phyloP scores from a whole-genome alignment of 2,888 invertebrate species.

The Parnassius smintheus region DNA sequence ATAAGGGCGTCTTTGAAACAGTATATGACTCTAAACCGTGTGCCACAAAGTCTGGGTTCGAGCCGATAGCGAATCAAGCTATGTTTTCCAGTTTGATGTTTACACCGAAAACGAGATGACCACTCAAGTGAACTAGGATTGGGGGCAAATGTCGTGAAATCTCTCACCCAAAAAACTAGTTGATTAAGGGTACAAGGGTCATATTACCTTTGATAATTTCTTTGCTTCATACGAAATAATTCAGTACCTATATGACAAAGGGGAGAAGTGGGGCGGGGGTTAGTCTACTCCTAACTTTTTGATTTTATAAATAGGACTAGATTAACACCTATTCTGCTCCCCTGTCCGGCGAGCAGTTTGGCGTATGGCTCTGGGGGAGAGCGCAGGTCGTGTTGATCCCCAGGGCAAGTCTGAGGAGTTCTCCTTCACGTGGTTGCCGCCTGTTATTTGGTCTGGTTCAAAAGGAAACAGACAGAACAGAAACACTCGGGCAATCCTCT shows the following conservation, averaged over 20 bases:
- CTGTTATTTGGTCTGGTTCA: no score
- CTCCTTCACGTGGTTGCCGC: no score
- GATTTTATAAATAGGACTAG: no score
- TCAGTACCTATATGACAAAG: conserved; percentile 24
- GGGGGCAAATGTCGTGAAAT: conserved; percentile 27
- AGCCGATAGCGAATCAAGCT: neutral
- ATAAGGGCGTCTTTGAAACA: neutral
- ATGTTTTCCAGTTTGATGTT: neutral
- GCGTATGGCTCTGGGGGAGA: no score
- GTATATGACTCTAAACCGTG: neutral
- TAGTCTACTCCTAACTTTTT: no score
- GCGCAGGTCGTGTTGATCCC: no score
- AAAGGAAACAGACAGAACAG: no score
- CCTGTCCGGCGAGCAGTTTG: no score
- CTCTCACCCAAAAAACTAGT: conserved; percentile 23
- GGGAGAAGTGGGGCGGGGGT: neutral
- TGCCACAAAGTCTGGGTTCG: neutral
- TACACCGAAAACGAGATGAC: conserved; percentile 5
- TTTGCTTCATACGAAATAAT: conserved; percentile 23
- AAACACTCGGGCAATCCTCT: no score
- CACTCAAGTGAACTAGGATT: conserved; percentile 28
- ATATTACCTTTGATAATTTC: conserved; percentile 18
- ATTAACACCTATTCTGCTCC: no score
- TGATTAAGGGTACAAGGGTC: conserved; percentile 19
- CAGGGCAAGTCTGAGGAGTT: no score